Evolutionary conservation across 2,888 invertebrate genomes (phyloP).

Genomic region (Drosophila longiperda): DNA sequence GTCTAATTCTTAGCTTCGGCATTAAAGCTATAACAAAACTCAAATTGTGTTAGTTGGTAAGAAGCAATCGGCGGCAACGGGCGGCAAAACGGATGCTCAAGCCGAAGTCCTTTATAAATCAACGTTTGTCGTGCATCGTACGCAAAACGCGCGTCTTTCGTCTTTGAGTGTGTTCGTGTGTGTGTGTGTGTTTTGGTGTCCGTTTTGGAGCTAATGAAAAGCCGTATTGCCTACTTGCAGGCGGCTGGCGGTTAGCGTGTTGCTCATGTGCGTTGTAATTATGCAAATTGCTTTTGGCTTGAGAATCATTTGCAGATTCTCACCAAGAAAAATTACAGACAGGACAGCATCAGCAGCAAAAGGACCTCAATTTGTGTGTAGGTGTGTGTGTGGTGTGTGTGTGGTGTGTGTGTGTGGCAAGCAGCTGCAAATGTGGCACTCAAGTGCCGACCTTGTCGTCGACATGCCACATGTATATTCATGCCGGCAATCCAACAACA

Average conservation of each 20-base stretch:
- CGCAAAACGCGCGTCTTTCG: conserved; percentile 16
- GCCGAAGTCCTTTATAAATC: conserved; percentile 14
- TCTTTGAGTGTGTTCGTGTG: conserved; percentile 5
- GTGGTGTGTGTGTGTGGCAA: conserved; percentile 2
- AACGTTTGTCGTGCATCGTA: conserved; percentile 4
- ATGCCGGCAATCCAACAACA: conserved; percentile 59
- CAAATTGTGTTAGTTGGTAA: conserved; percentile 82
- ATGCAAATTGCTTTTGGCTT: conserved; percentile 67
- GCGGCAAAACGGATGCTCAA: conserved; percentile 61
- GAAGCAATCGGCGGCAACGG: conserved; percentile 81
- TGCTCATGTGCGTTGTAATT: conserved; percentile 75
- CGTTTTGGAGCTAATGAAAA: conserved; percentile 48
- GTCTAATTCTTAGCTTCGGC: conserved; percentile 41
- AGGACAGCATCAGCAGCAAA: conserved; percentile 26
- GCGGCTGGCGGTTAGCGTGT: conserved; percentile 18
- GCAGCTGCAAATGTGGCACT: conserved; percentile 51
- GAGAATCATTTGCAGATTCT: conserved; percentile 27
- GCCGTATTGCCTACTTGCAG: conserved; percentile 48
- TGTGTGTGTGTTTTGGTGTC: conserved; percentile 35
- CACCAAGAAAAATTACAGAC: conserved; percentile 32
- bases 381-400: not conserved
- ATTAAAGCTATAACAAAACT: conserved; percentile 82
- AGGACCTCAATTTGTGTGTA: not conserved
- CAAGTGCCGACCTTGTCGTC: conserved; percentile 70
- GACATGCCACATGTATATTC: conserved; percentile 77